Conservation (phyloP, 2,888 invertebrate species). For the Linnaemya vulpina region DNA sequence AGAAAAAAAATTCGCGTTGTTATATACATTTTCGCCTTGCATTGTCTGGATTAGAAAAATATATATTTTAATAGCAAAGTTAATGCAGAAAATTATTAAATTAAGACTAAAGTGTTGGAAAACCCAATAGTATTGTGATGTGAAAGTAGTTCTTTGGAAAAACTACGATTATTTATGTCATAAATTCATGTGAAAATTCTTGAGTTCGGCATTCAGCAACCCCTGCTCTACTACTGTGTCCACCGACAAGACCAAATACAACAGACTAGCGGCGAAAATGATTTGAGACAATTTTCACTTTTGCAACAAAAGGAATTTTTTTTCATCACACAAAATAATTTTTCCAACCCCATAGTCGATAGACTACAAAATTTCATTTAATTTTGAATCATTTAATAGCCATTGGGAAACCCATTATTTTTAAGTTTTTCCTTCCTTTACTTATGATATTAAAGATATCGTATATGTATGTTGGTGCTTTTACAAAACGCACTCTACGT, state of each 20-base stretch:
- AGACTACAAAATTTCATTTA: slow-evolving; percentile 34
- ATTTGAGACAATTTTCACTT: slow-evolving; percentile 67
- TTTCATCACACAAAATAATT: slow-evolving; percentile 49
- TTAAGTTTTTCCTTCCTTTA: slow-evolving; percentile 49
- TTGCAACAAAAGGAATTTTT: slow-evolving; percentile 53
- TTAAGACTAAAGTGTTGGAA: slow-evolving; percentile 28
- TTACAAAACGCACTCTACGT: slow-evolving; percentile 15
- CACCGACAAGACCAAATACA: slow-evolving; percentile 60
- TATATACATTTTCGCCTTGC: slow-evolving; percentile 69
- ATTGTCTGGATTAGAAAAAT: slow-evolving; percentile 67
- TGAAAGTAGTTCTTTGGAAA: slow-evolving; percentile 28
- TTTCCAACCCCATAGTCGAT: slow-evolving; percentile 41
- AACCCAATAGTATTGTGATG: slow-evolving; percentile 42
- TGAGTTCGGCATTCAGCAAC: slow-evolving; percentile 55
- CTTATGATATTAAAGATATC: slow-evolving; percentile 23
- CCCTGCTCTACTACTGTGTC: slow-evolving; percentile 58
- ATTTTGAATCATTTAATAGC: slow-evolving; percentile 40
- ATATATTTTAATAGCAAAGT: slow-evolving; percentile 57
- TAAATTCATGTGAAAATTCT: slow-evolving; percentile 62
- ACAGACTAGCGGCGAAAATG: slow-evolving; percentile 70
- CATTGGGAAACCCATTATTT: slow-evolving; percentile 43
- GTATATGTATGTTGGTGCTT: slow-evolving; percentile 8
- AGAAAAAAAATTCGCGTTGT: slow-evolving; percentile 55
- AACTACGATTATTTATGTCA: slow-evolving; percentile 52
- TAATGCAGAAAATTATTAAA: slow-evolving; percentile 54